Conservation (phyloP, 1,140 invertebrate genomes). For the Habropoda laboriosa region DNA sequence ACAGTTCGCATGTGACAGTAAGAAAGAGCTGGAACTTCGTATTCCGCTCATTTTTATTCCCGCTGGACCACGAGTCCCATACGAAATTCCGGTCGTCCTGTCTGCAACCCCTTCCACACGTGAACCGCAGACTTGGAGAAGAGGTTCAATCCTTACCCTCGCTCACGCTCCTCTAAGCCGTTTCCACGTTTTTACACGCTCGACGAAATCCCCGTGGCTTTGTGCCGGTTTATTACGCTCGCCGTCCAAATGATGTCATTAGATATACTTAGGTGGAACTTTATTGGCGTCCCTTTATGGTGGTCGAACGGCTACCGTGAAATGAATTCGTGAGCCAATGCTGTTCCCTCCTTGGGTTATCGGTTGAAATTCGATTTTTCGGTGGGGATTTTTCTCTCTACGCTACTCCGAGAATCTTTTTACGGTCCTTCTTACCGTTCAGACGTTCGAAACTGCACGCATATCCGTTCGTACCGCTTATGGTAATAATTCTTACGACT, state of each 20-base stretch:
- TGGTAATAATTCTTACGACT: conserved; percentile 30
- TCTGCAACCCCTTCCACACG: not conserved
- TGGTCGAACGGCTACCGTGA: conserved; percentile 61
- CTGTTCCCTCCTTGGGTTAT: too few relatives aligned
- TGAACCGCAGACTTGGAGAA: not conserved
- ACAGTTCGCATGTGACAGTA: conserved; percentile 43
- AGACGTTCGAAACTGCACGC: not conserved
- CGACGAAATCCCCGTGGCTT: conserved; percentile 68
- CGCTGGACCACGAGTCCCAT: conserved; percentile 12
- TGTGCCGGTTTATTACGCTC: conserved; percentile 70
- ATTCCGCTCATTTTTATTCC: conserved; percentile 46
- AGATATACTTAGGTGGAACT: conserved; percentile 74
- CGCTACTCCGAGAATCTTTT: conserved; percentile 53
- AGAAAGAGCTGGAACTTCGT: conserved; percentile 43
- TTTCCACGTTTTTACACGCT: conserved; percentile 65
- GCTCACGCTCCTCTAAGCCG: conserved; percentile 48
- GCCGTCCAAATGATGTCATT: conserved; percentile 74
- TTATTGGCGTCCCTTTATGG: conserved; percentile 72
- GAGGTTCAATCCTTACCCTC: conserved; percentile 17
- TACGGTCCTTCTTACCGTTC: conserved; percentile 21
- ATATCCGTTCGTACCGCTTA: conserved; percentile 36
- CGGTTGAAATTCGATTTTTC: conserved; percentile 63
- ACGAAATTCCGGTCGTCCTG: conserved; percentile 58
- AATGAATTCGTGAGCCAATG: conserved; percentile 52
- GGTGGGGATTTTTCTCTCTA: too few relatives aligned